Evolutionary conservation across 2,797 vertebrate genomes (phyloP), one percentile per base, ranked within the genome.

Genomic region (Rhodeus uyekii): DNA sequence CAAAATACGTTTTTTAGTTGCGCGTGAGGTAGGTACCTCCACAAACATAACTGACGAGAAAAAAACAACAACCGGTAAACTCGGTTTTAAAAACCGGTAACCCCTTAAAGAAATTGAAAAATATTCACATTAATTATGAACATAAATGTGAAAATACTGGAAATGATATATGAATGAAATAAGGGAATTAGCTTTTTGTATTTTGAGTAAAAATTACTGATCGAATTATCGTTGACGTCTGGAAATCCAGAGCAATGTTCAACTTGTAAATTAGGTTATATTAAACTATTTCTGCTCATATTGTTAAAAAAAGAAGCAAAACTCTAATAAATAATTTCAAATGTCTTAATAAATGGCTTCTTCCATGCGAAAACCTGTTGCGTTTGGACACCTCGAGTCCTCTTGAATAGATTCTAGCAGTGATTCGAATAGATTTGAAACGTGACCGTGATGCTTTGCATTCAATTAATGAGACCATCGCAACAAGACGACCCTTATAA

Each of bases 301-400:
- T 9, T 22, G 32, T 68, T 32, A 46, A 27, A 14, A 42, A 38
- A 29, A 10, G 22, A 18, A 10, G 13, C 2, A 38, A 13, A 71
- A 22, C 55, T 32, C 48, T 38, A 39, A 58, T 1, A 55, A 12
- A 29, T n/a, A 19, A 36, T 36, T 53, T 6, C 8, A 18, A 65
- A 14, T 46, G 2, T 36, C 39, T 27, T 73, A 53, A 53, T 19
- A n/a, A n/a, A 34, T 22, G 2, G 22, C 22, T 55, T 55, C 1
- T 50, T 38, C 50, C 27, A 46, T 50, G n/a, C 65, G 50, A 80
- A 39, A 71, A 65, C 68, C 78, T 86, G 82, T 84, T 83, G 77
- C 77, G 48, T 19, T n/a, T 50, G 46, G 13, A 16, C 72, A 16
- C 3, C 63, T 14, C 8, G 48, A 46, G 39, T n/a, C 22, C 14